These are phyloP conservation scores for Picathartes gymnocephalus DNA, from an alignment of 2,113 vertebrate species.

Conservation along the genomic window DNA sequence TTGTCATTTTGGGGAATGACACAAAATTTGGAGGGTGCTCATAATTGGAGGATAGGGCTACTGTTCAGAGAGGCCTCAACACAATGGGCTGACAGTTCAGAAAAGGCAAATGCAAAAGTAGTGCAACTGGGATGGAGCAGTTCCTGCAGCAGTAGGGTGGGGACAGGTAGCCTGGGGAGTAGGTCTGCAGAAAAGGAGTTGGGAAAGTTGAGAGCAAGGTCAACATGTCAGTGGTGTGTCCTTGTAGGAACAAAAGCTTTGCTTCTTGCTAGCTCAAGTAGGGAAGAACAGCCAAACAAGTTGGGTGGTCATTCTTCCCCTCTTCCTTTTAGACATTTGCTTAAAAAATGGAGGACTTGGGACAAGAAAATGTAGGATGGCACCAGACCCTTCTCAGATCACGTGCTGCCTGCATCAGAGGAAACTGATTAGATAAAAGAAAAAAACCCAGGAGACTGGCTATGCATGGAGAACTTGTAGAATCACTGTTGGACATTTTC, in stretches of 20 bases:
- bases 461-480: background rate
- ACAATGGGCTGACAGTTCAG: background rate
- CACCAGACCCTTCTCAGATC: background rate
- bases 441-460: background rate
- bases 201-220: background rate
- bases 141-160: background rate
- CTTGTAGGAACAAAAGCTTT: background rate
- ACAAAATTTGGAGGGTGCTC: background rate
- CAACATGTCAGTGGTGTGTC: rapidly evolving
- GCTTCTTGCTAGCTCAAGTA: background rate
- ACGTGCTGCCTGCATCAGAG: rapidly evolving
- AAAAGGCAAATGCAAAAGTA: background rate
- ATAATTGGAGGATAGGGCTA: background rate
- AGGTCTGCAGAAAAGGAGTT: background rate
- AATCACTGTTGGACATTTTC: background rate
- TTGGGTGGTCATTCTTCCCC: background rate
- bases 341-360: background rate
- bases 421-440: background rate
- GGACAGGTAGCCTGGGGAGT: background rate
- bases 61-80: background rate
- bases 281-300: background rate
- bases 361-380: background rate
- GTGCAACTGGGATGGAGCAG: background rate
- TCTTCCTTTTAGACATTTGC: background rate
- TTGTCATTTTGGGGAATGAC: background rate